Evolutionary conservation across 64 coral and sea anemone genomes (phyloP), one percentile per base, ranked within the genome.

Genomic region (Montipora foliosa): DNA sequence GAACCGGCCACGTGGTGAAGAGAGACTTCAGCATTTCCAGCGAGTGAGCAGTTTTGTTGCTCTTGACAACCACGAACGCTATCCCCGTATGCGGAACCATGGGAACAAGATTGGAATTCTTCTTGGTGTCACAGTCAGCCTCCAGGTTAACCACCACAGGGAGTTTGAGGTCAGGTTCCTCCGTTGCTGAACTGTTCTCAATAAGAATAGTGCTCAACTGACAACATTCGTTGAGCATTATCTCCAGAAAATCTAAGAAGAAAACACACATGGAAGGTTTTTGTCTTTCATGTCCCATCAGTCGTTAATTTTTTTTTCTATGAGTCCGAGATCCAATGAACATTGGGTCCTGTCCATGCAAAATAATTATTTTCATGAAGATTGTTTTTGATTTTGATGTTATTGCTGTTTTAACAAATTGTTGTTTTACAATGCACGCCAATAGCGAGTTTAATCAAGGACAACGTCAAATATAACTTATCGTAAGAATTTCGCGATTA

Each of bases 1-100:
- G 76, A 17, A 93, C 92, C 6, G 92, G 92, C 92, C 92, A 93
- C 49, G 92, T 87, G 11, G 67, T 47, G 59, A 93, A 87, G 7
- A 93, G 74, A 24, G 92, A 73, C 48, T 58, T 57, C 50, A 88
- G n/a, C 9, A 93, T 76, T 29, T 78, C 57, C 6, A 87, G 22
- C 44, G 92, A 88, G 3, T 80, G 77, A 11, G 87, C 59, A 25
- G 47, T 71, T 50, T 70, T 84, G 24, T 16, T 85, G 57, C 76
- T 62, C 73, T 84, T 79, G 6, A 85, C 55, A 47, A 93, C 84
- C 1, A 93, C 84, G n/a, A 88, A 93, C 22, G 92, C 92, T 29
- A 93, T 87, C 13, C 92, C 92, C 13, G 92, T 88, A 8, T 88
- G 47, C 20, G 92, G 92, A 16, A 88, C 70, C 75, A 93, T 80